Base-by-base conservation (phyloP, 2,888 invertebrate species). In the Congeria kusceri region DNA sequence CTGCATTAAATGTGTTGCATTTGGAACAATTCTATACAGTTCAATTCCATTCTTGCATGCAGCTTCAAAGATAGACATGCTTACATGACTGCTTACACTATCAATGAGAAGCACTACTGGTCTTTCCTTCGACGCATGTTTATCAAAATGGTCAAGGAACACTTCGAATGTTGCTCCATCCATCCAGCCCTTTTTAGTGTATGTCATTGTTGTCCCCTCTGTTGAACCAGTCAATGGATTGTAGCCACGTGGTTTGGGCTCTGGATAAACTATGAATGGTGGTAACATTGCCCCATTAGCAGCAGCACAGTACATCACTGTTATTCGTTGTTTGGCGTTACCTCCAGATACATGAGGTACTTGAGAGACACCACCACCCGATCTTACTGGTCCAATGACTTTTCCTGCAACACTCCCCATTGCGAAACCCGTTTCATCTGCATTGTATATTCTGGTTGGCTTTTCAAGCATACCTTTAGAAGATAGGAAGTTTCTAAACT, bases 131-230 rank as follows among this genome's bases (percentile, higher is more conserved):
- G 46, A 66, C 23, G 28, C 63, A 63, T 71, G 13, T 27, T 49
- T 49, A 62, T 69, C 69, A 63, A 81, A 73, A 25, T 74, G 77
- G 13, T 29, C 15, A 15, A 77, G 32, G 56, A 77, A 77, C 39
- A 59, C 23, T 18, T n/a, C 20, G 56, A 73, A 77, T 44, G 66
- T 49, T 44, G 5, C n/a, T n/a, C 49, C 32, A 61, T 64, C 66
- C 77, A 80, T 81, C 67, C 74, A 81, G 4, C 77, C 77, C 58
- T 73, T 73, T 32, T 80, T 64, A 18, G 77, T 80, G 57, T 81
- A 81, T 0, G 29, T 59, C 23, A 84, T 61, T 0, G 13, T n/a
- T n/a, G 49, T 71, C 15, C 73, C 69, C n/a, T 69, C 64, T 13
- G 56, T 13, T 7, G 39, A 68, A 28, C 76, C 81, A 47, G 58